phyloP scores from a whole-genome alignment of 1,140 invertebrate species.

The Aphelinus certus region DNA sequence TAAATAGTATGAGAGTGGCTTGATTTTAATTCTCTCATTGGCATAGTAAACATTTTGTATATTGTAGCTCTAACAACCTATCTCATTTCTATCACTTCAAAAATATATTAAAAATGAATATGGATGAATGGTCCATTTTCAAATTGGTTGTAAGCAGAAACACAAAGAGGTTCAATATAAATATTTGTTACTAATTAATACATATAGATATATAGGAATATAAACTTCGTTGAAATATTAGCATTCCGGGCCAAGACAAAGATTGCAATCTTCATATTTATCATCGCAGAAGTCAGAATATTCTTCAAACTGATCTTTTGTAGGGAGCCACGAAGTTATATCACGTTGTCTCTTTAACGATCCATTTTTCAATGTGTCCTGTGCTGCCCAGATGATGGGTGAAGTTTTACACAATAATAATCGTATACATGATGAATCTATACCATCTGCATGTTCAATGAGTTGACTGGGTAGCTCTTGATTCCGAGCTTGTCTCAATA shows the following conservation, averaged over 20 bases:
- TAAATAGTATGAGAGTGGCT: too few relatives aligned
- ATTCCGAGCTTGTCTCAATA: constrained; percentile 70
- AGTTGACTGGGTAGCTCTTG: constrained; percentile 71
- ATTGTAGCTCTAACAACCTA: too few relatives aligned
- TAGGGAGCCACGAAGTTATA: constrained; percentile 69
- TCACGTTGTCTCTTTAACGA: constrained; percentile 42
- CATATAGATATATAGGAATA: too few relatives aligned
- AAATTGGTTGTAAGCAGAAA: too few relatives aligned
- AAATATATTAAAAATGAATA: too few relatives aligned
- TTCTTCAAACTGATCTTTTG: constrained; percentile 69
- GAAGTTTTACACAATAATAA: constrained; percentile 80
- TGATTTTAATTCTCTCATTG: too few relatives aligned
- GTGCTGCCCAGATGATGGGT: constrained; percentile 79
- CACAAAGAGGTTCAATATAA: too few relatives aligned
- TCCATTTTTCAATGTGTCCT: constrained; percentile 68
- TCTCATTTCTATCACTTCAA: too few relatives aligned
- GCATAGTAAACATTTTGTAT: too few relatives aligned
- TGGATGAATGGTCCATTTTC: too few relatives aligned
- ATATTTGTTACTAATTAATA: too few relatives aligned
- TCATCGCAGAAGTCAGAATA: constrained; percentile 74
- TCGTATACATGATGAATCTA: constrained; percentile 75
- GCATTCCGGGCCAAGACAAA: neutral
- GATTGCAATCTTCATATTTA: constrained; percentile 67
- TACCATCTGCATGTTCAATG: constrained; percentile 69
- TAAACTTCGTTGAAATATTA: neutral